Conservation (phyloP, 2,888 invertebrate genomes). For the Aleiodes leptofemur region DNA sequence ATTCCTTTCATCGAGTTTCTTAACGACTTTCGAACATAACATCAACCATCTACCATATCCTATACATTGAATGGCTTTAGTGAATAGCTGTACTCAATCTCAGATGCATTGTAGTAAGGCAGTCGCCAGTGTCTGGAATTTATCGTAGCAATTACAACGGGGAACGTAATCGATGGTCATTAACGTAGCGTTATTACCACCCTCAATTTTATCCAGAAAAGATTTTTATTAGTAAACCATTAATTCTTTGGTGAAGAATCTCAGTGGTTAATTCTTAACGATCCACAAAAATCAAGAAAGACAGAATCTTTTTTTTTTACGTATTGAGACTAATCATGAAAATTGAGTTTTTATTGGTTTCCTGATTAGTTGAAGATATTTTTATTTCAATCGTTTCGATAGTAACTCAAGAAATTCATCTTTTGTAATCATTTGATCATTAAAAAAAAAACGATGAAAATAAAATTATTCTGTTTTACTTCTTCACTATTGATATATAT, state of each 20-base stretch:
- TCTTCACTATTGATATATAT: too few relatives aligned
- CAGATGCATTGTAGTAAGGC: slow-evolving; percentile 61
- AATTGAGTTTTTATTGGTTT: not conserved
- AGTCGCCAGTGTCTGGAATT: slow-evolving; percentile 63
- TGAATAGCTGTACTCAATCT: slow-evolving; percentile 42
- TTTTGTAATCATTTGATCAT: too few relatives aligned
- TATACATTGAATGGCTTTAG: slow-evolving; percentile 26
- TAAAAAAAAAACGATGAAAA: too few relatives aligned
- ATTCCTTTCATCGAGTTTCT: slow-evolving; percentile 17
- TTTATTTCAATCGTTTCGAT: too few relatives aligned
- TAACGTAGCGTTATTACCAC: slow-evolving; percentile 69
- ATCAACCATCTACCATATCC: not conserved
- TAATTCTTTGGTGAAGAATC: slow-evolving; percentile 20
- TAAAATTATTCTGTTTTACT: too few relatives aligned
- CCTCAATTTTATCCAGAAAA: slow-evolving; percentile 55
- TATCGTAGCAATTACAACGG: slow-evolving; percentile 70
- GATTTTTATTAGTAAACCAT: slow-evolving; percentile 68
- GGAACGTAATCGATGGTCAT: slow-evolving; percentile 70
- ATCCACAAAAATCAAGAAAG: slow-evolving; percentile 41
- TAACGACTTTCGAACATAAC: slow-evolving; percentile 24
- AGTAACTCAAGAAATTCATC: too few relatives aligned
- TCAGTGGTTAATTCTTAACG: slow-evolving; percentile 43
- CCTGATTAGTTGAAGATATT: too few relatives aligned
- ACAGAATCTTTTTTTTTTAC: slow-evolving; percentile 42
- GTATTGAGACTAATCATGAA: not conserved